Conservation (phyloP, 2,797 vertebrate genomes). For the Trachops cirrhosus region DNA sequence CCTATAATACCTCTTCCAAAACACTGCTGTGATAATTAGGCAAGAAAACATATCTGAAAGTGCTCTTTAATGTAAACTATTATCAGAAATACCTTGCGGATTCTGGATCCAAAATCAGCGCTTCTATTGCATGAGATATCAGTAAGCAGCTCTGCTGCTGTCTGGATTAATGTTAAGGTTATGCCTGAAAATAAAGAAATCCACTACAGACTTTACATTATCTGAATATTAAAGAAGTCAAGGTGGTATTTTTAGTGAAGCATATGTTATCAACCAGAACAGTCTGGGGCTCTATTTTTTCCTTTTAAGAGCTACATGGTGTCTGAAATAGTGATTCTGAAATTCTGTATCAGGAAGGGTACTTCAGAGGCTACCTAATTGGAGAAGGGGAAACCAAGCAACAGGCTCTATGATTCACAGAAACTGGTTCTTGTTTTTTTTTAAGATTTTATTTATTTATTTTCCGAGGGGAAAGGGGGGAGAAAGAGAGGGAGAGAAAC, state of each 20-base stretch:
- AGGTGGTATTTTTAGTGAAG: background rate
- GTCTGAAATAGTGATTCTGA: background rate
- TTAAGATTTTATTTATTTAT: too few relatives aligned
- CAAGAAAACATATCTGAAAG: background rate
- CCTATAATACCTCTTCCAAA: background rate
- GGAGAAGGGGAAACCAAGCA: background rate
- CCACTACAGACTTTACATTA: background rate
- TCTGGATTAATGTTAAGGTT: conserved; percentile 86
- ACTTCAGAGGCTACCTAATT: background rate
- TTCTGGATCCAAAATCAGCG: conserved; percentile 96
- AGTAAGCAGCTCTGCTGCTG: conserved; percentile 98
- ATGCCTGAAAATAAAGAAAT: background rate
- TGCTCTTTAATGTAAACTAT: background rate
- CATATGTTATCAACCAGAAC: background rate
- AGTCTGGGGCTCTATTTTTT: background rate
- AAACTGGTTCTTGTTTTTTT: too few relatives aligned
- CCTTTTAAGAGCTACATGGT: background rate
- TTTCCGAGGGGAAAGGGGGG: too few relatives aligned
- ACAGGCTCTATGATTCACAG: background rate
- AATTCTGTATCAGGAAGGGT: background rate
- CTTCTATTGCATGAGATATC: conserved; percentile 95
- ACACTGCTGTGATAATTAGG: background rate
- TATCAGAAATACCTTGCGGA: conserved; percentile 89
- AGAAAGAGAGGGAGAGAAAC: too few relatives aligned
- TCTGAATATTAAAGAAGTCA: background rate